phyloP scores from a whole-genome alignment of 2,888 invertebrate genomes.

The Chirona hameri region DNA sequence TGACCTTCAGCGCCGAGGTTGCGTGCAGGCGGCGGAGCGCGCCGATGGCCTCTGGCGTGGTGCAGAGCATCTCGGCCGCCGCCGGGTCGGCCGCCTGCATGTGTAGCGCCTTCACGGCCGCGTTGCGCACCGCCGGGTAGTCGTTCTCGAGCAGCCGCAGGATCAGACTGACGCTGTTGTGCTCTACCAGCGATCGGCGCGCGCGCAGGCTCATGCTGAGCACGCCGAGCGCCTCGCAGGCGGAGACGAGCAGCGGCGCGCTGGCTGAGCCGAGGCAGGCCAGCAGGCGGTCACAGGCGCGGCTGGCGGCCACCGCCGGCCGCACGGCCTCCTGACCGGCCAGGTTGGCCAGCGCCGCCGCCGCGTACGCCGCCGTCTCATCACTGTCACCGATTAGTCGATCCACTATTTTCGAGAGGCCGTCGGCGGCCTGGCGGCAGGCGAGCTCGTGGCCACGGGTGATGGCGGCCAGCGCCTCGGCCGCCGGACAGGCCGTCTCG shows the following conservation, averaged over 20 bases:
- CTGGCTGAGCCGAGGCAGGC: neutral
- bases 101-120: neutral
- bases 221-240: constrained; percentile 1
- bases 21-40: neutral
- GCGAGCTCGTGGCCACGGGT: neutral
- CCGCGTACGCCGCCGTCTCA: neutral
- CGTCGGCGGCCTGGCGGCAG: constrained; percentile 10
- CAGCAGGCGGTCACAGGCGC: neutral
- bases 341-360: neutral
- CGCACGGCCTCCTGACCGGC: neutral
- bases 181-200: neutral
- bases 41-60: neutral
- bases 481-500: neutral
- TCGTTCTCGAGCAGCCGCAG: neutral
- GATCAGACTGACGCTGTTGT: neutral
- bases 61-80: neutral
- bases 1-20: neutral
- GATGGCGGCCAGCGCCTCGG: neutral
- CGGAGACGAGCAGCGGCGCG: neutral
- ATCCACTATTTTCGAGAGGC: neutral
- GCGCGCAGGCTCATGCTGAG: neutral
- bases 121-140: neutral
- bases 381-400: neutral
- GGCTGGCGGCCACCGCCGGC: neutral
- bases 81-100: neutral